phyloP scores from a whole-genome alignment of 2,888 invertebrate species.

The Nemapogon koenigi region DNA sequence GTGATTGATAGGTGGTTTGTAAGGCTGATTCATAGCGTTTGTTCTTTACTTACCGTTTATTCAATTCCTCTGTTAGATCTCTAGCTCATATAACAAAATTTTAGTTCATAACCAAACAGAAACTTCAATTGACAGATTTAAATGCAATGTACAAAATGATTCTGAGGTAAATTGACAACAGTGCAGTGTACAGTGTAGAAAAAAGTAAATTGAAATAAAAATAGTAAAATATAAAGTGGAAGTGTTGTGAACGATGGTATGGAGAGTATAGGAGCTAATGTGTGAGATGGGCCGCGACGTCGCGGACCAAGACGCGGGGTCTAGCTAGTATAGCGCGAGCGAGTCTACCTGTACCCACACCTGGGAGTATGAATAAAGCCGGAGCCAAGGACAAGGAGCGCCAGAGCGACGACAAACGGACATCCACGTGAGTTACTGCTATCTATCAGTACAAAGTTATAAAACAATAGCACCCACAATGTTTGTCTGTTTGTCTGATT shows the following conservation, averaged over 20 bases:
- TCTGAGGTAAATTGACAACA: slow-evolving; percentile 57
- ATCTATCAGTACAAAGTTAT: not conserved
- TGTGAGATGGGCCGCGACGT: slow-evolving; percentile 57
- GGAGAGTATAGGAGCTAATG: slow-evolving; percentile 36
- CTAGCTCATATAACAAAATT: too few relatives aligned
- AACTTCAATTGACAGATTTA: slow-evolving; percentile 29
- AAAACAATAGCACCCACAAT: too few relatives aligned
- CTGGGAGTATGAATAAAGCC: slow-evolving; percentile 61
- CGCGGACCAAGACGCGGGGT: slow-evolving; percentile 47
- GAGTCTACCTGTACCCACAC: too few relatives aligned
- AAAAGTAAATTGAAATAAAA: slow-evolving; percentile 34
- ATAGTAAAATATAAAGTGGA: slow-evolving; percentile 26
- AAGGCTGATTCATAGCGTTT: too few relatives aligned
- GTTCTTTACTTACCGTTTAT: too few relatives aligned
- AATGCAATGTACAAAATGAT: slow-evolving; percentile 58
- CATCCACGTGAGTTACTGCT: slow-evolving; percentile 49
- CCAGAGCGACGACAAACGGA: slow-evolving; percentile 60
- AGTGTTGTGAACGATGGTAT: slow-evolving; percentile 28
- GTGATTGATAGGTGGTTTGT: too few relatives aligned
- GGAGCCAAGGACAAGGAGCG: slow-evolving; percentile 61
- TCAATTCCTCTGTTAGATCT: too few relatives aligned
- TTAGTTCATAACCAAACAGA: too few relatives aligned
- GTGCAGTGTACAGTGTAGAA: slow-evolving; percentile 47
- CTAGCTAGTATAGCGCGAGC: slow-evolving; percentile 54
- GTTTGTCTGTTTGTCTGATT: not conserved